Conservation (phyloP, 2,797 vertebrate genomes). For the Chaetophractus vellerosus region DNA sequence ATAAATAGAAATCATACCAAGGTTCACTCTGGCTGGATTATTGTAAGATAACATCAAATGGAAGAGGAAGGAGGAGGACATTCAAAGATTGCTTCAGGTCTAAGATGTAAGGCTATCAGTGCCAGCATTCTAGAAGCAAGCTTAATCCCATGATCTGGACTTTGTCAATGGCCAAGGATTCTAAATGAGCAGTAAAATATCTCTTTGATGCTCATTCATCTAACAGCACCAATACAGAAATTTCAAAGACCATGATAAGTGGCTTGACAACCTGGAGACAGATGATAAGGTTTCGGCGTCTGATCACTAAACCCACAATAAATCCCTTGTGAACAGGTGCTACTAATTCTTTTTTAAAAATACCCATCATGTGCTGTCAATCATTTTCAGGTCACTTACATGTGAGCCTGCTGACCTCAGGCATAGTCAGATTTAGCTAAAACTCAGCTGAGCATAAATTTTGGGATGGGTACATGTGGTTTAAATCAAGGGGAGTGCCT, state of each 20-base stretch:
- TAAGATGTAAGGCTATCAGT: slow-evolving; percentile 44
- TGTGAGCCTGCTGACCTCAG: slow-evolving; percentile 39
- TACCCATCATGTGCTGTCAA: slow-evolving; percentile 52
- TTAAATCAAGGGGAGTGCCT: slow-evolving; percentile 43
- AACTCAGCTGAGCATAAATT: slow-evolving; percentile 54
- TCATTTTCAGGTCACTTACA: slow-evolving; percentile 68
- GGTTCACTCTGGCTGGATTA: slow-evolving; percentile 49
- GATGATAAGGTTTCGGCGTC: slow-evolving; percentile 84
- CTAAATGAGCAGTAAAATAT: slow-evolving; percentile 73
- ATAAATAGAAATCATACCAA: slow-evolving; percentile 63
- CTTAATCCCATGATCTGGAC: slow-evolving; percentile 67
- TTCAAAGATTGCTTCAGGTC: slow-evolving; percentile 69
- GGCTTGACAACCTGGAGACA: slow-evolving; percentile 84
- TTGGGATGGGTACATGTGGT: slow-evolving; percentile 13
- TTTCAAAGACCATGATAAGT: slow-evolving; percentile 85
- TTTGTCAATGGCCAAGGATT: slow-evolving; percentile 72
- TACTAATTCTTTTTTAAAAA: slow-evolving; percentile 71
- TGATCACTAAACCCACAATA: slow-evolving; percentile 80
- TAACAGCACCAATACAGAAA: slow-evolving; percentile 74
- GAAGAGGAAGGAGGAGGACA: slow-evolving; percentile 40
- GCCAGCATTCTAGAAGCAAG: slow-evolving; percentile 67
- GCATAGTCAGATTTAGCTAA: slow-evolving; percentile 42
- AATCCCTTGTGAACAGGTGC: slow-evolving; percentile 77
- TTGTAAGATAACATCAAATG: slow-evolving; percentile 65
- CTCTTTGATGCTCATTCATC: slow-evolving; percentile 79